Base-by-base conservation (phyloP, 2,888 invertebrate genomes). In the Argynnis bischoffii region DNA sequence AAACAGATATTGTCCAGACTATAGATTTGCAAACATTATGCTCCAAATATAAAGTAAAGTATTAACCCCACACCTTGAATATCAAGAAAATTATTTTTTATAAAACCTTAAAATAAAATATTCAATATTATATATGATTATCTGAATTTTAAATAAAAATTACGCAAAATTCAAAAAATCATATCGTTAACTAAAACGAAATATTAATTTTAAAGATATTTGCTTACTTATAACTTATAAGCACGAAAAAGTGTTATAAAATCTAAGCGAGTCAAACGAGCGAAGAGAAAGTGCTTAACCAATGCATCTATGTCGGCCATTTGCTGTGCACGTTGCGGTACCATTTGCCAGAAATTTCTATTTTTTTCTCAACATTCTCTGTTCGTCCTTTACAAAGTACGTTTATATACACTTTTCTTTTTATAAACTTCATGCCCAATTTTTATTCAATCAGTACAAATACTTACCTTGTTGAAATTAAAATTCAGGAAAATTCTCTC, bases 301-400 rank as follows among this genome's bases (percentile, higher is more conserved):
- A 72, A 67, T 79, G 80, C 81, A 81, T 75, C 76, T 75, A 76
- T 79, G 89, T 87, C 90, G 85, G 90, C 90, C 89, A 91, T 90
- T 89, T 88, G 84, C 87, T 79, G 80, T 75, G 71, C 64, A 69
- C 67, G 59, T 70, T 41, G 16, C 53, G 21, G 47, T 41, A 16
- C 31, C 74, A 70, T 77, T 80, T 73, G 67, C 76, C 74, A 76
- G 76, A 78, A 76, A 66, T 64, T 75, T 77, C 74, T 65, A 72
- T 63, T 60, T 63, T 51, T 55, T 47, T 46, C 15, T 11, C n/a
- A 55, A 31, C 57, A 16, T 59, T 31, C 53, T 31, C 51, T 31
- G 41, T 50, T 26, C 13, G 5, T 15, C 21, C 16, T 16, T 35
- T 47, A 51, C 14, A 15, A 56, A 57, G 50, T 21, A 31, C 47